phyloP scores from a whole-genome alignment of 2,888 invertebrate species.

The Eulithis testata region DNA sequence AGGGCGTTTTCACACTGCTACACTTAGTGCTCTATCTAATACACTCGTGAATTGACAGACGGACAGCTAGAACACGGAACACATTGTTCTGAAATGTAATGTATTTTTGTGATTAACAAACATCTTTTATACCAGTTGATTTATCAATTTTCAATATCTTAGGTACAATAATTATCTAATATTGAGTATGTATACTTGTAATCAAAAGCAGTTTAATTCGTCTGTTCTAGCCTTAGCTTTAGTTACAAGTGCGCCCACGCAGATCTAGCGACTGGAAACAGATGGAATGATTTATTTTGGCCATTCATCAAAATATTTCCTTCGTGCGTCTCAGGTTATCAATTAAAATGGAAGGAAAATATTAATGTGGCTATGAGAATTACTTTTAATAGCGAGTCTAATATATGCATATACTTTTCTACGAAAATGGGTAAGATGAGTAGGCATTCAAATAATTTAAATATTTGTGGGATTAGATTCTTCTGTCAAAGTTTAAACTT shows the following conservation, averaged over 20 bases:
- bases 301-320: slow-evolving; percentile 53
- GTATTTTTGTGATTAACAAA: no score
- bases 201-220: not conserved
- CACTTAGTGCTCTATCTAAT: no score
- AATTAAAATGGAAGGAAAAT: slow-evolving; percentile 58
- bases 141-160: no score
- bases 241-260: slow-evolving; percentile 27
- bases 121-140: no score
- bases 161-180: no score
- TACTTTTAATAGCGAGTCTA: slow-evolving; percentile 9
- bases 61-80: not conserved
- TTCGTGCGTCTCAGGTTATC: slow-evolving; percentile 40
- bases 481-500: not conserved
- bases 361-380: slow-evolving; percentile 38
- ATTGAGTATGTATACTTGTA: no score
- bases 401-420: not conserved
- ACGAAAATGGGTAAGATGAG: not conserved
- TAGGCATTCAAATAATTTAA: not conserved
- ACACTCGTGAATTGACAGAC: not conserved
- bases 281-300: slow-evolving; percentile 51
- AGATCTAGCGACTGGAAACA: slow-evolving; percentile 39
- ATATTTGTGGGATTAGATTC: not conserved
- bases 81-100: not conserved
- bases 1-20: not conserved
- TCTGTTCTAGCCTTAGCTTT: slow-evolving; percentile 12